These are phyloP conservation scores for Deroplatys truncata DNA, from an alignment of 2,888 invertebrate species.

Conservation along the genomic window DNA sequence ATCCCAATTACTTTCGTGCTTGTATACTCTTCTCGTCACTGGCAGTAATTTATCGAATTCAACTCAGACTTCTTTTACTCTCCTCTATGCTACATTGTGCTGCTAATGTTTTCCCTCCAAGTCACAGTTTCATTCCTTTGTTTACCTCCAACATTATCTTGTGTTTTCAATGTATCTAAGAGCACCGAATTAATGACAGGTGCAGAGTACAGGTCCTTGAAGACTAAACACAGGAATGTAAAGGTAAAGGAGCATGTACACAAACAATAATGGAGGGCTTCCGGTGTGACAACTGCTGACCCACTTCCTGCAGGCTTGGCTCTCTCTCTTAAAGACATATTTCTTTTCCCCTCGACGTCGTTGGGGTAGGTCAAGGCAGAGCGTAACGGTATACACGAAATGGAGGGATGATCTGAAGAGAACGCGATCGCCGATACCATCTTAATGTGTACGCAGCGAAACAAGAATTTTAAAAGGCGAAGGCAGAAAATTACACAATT, in stretches of 20 bases:
- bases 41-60: too few species aligned
- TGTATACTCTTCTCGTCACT: too few species aligned
- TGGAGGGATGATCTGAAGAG: neutral
- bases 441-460: neutral
- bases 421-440: neutral
- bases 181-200: too few species aligned
- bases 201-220: too few species aligned
- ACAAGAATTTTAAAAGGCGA: neutral
- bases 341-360: neutral
- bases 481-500: neutral
- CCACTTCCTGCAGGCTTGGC: neutral
- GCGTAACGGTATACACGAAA: neutral
- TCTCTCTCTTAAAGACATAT: neutral
- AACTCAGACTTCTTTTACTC: too few species aligned
- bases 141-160: too few species aligned
- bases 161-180: too few species aligned
- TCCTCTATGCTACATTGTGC: too few species aligned
- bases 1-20: too few species aligned
- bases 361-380: slow-evolving; percentile 7
- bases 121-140: too few species aligned
- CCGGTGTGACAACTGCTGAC: neutral
- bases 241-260: neutral
- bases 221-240: neutral
- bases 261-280: neutral
- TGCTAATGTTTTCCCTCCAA: too few species aligned